Conservation (phyloP, 1,140 invertebrate species). For the Vanessa atalanta region DNA sequence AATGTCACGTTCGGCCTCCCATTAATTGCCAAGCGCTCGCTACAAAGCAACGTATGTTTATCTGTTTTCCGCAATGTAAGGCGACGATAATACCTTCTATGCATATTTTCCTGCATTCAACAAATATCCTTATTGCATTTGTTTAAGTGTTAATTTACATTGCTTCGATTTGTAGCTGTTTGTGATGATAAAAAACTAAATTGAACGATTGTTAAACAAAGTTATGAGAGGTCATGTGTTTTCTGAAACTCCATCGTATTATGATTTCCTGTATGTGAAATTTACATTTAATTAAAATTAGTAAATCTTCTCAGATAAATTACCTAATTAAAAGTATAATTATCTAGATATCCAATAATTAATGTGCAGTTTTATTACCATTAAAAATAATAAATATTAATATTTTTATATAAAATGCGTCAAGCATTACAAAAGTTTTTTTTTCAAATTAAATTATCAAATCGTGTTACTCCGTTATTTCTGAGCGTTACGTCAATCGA, state of each 20-base stretch:
- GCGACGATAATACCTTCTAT: constrained; percentile 38
- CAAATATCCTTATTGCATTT: constrained; percentile 17
- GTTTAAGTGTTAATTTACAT: constrained; percentile 15
- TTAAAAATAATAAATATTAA: not conserved
- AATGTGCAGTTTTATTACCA: no score
- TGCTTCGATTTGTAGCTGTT: not conserved
- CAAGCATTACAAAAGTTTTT: not conserved
- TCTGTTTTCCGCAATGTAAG: constrained; percentile 61
- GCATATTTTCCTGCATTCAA: constrained; percentile 20
- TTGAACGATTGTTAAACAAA: constrained; percentile 32
- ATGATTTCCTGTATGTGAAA: constrained; percentile 14
- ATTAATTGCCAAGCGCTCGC: constrained; percentile 70
- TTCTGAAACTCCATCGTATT: constrained; percentile 10
- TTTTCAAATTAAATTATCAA: constrained; percentile 6
- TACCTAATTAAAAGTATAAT: no score
- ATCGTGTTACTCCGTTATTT: constrained; percentile 8
- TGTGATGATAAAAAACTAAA: constrained; percentile 30
- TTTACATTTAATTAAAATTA: constrained; percentile 10
- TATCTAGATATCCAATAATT: no score
- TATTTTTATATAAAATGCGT: not conserved
- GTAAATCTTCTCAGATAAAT: no score
- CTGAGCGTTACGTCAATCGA: constrained; percentile 58
- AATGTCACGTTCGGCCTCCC: constrained; percentile 77
- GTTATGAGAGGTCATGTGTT: constrained; percentile 26
- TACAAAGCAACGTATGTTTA: constrained; percentile 72